These are phyloP conservation scores for Bothrops alternatus DNA, from an alignment of 2,797 vertebrate species.

Conservation along the genomic window DNA sequence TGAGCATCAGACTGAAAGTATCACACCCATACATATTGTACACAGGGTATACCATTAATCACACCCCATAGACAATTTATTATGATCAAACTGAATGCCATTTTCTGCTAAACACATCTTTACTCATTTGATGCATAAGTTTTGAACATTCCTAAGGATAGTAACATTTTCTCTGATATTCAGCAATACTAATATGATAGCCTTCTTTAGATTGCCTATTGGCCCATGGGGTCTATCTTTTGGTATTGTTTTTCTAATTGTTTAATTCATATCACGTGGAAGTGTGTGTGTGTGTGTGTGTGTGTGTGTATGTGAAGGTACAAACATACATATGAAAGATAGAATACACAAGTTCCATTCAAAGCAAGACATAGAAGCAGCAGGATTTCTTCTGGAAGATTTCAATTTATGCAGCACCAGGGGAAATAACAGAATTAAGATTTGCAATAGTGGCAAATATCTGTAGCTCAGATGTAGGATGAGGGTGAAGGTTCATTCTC, in stretches of 20 bases:
- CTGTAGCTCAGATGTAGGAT: no score
- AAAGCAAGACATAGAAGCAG: not conserved
- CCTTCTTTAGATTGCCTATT: not conserved
- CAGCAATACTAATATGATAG: not conserved
- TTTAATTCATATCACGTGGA: not conserved
- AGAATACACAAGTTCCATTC: not conserved
- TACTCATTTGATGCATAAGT: not conserved
- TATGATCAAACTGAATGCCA: not conserved
- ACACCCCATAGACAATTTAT: not conserved
- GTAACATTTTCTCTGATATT: not conserved
- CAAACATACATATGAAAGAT: not conserved
- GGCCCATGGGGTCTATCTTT: not conserved
- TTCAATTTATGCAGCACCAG: not conserved
- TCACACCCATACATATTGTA: not conserved
- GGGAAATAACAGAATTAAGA: not conserved
- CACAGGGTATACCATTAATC: not conserved
- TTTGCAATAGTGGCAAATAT: not conserved
- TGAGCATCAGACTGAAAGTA: not conserved
- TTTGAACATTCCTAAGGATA: not conserved
- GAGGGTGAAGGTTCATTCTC: no score
- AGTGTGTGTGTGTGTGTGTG: no score
- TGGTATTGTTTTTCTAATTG: not conserved
- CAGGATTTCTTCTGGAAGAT: not conserved
- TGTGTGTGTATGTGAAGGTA: not conserved
- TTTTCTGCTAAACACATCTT: not conserved